Evolutionary conservation across 2,113 vertebrate genomes (phyloP).

Genomic region (Erinaceus europaeus): DNA sequence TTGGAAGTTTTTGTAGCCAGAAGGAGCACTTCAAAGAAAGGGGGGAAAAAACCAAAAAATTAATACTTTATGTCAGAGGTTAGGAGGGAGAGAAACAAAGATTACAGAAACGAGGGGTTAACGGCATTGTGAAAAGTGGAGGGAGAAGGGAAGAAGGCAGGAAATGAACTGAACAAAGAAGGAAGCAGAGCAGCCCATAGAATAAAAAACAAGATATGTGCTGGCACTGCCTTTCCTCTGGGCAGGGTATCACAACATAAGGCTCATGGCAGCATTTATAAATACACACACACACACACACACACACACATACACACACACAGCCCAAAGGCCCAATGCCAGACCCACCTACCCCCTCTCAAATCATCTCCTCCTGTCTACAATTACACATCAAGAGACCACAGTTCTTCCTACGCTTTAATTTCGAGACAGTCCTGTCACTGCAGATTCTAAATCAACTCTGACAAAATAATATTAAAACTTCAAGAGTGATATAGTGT

Average conservation of each 20-base stretch:
- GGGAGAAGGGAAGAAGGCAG: not conserved
- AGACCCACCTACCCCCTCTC: not conserved
- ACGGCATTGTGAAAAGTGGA: constrained; percentile 4
- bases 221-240: not conserved
- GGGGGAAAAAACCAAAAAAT: constrained; percentile 72
- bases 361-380: not conserved
- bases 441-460: constrained; percentile 11
- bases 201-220: not conserved
- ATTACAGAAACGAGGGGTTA: constrained; percentile 68
- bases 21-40: constrained; percentile 80
- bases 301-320: too few species aligned
- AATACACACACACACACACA: too few species aligned
- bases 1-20: constrained; percentile 77
- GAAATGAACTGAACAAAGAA: not conserved
- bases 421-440: not conserved
- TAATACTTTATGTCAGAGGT: constrained; percentile 74
- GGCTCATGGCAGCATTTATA: not conserved
- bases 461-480: constrained; percentile 11
- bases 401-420: not conserved
- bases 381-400: not conserved
- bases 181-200: not conserved
- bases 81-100: constrained; percentile 62
- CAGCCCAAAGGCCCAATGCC: not conserved
- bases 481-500: not conserved
- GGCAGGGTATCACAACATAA: not conserved